A percentile compares a stretch with the other conserved stretches of the same genome.
These are phyloP conservation scores for Vicugna pacos DNA, from an alignment of 2,113 vertebrate species.

Conservation along the genomic window DNA sequence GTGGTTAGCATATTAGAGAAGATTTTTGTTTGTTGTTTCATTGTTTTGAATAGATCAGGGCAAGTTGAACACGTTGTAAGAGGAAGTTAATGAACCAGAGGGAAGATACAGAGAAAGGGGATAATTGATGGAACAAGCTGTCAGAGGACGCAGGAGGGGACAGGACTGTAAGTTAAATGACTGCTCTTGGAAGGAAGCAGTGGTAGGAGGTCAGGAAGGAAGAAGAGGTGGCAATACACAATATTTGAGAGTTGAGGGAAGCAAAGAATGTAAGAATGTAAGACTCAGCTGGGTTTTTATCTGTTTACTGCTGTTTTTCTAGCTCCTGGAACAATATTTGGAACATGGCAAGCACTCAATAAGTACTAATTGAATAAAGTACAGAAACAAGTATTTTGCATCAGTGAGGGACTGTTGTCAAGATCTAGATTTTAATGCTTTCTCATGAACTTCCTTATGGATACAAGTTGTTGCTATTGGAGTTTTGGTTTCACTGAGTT, in stretches of 20 bases:
- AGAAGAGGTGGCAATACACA: not conserved
- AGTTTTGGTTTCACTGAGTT: not conserved
- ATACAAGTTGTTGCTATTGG: not conserved
- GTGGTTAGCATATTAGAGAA: not conserved
- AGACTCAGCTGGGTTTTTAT: not conserved
- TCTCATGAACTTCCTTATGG: not conserved
- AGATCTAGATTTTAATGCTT: not conserved
- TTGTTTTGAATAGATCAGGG: not conserved
- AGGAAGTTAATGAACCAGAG: not conserved
- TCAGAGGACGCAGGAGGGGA: not conserved
- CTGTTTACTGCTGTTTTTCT: not conserved
- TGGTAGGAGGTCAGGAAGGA: not conserved
- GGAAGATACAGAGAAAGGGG: not conserved
- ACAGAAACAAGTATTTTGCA: not conserved
- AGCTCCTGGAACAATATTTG: not conserved
- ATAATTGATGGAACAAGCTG: not conserved
- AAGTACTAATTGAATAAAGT: not conserved
- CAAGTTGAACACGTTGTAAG: not conserved
- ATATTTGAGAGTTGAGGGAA: not conserved
- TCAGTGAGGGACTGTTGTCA: not conserved
- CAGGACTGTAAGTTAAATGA: not conserved
- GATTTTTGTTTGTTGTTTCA: not conserved
- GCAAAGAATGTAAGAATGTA: not conserved
- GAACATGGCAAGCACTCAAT: not conserved
- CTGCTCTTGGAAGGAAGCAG: not conserved